A percentile compares a stretch with the other conserved stretches of the same genome.
phyloP scores from a whole-genome alignment of 2,113 vertebrate genomes.

The Scytalopus superciliaris region DNA sequence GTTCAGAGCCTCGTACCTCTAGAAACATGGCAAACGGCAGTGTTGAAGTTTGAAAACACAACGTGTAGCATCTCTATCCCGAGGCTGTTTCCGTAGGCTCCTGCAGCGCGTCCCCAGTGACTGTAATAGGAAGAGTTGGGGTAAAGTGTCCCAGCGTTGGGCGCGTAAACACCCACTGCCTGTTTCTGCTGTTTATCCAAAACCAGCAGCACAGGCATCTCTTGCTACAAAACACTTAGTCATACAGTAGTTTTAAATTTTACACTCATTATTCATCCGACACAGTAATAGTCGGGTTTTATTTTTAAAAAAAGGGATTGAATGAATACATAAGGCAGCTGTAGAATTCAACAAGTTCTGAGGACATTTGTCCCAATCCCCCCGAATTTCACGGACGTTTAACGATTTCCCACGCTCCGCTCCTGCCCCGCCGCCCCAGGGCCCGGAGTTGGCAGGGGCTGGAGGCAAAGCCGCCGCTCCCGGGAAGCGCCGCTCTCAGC shows the following conservation, averaged over 20 bases:
- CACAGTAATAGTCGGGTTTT: accelerated
- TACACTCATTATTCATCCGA: neutral
- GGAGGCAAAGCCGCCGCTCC: neutral
- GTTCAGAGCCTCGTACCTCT: neutral
- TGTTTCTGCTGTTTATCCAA: neutral
- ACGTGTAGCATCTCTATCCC: accelerated
- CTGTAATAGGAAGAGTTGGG: accelerated
- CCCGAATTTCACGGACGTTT: accelerated
- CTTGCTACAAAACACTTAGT: neutral
- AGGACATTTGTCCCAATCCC: neutral
- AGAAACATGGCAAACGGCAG: neutral
- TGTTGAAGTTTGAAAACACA: neutral
- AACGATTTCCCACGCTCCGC: neutral
- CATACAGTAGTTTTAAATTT: accelerated
- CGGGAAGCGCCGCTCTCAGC: neutral
- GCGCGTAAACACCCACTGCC: neutral
- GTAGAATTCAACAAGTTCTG: neutral
- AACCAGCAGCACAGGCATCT: neutral
- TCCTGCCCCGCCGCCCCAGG: accelerated
- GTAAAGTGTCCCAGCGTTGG: neutral
- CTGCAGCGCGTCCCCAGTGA: neutral
- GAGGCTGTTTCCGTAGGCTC: neutral
- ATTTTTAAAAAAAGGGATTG: neutral
- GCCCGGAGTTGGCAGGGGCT: neutral
- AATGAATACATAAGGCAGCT: accelerated